Evolutionary conservation across 1,140 invertebrate species (phyloP).

Genomic region (Lithobius niger): DNA sequence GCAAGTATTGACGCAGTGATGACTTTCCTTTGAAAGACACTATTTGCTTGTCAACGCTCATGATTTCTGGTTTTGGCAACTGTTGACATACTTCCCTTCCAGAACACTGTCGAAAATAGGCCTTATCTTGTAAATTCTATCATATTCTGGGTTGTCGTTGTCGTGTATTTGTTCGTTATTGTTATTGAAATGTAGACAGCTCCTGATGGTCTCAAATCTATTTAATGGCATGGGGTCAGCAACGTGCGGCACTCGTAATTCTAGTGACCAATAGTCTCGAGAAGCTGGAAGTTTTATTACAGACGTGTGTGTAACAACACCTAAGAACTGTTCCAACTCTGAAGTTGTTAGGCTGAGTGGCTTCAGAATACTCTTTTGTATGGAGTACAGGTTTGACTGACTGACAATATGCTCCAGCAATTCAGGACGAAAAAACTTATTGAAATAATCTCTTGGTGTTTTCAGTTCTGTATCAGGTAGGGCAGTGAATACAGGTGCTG

Average conservation of each 20-base stretch:
- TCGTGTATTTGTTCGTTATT: background rate
- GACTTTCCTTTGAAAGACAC: constrained; percentile 17
- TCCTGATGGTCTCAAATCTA: background rate
- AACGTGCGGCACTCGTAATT: background rate
- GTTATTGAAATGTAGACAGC: background rate
- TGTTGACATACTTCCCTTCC: background rate
- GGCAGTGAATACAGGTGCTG: too few relatives aligned
- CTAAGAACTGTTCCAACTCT: background rate
- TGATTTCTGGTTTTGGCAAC: constrained; percentile 10
- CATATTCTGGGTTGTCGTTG: background rate
- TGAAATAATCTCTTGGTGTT: background rate
- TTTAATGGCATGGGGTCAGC: background rate
- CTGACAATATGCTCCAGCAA: background rate
- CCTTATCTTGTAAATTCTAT: background rate
- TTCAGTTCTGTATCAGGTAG: too few relatives aligned
- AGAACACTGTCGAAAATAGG: background rate
- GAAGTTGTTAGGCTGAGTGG: background rate
- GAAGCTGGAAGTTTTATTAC: background rate
- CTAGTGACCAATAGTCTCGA: background rate
- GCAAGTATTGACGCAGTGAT: constrained; percentile 15
- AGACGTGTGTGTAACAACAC: background rate
- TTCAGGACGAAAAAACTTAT: background rate
- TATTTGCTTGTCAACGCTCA: constrained; percentile 9
- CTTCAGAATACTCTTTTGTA: background rate
- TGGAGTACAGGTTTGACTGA: background rate